Base-by-base conservation (phyloP, 2,113 vertebrate genomes). In the Crypturellus undulatus region DNA sequence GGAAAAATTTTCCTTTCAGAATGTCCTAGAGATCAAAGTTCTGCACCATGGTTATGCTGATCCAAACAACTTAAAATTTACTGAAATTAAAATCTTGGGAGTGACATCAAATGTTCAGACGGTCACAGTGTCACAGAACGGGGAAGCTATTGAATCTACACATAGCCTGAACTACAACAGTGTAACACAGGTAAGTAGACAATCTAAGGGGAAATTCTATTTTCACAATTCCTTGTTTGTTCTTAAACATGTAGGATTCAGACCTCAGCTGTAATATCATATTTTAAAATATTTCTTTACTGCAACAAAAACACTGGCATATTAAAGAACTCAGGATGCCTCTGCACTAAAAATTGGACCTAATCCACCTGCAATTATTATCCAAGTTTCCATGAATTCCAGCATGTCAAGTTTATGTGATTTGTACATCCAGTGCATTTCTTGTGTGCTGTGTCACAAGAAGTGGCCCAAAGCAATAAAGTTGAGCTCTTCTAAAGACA, bases 61-160 rank as follows among this genome's bases (percentile, higher is more conserved):
- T 25, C 69, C 92, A 5, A 49, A 95, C 32, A 79, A 91, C 19
- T 79, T 97, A 79, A 90, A 9, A 8, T 97, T 97, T 64, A 83
- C 59, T 20, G 43, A 77, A 40, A 94, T 97, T 75, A 91, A 5
- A 43, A 68, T 97, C 71, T 73, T 96, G 62, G 97, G 97, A 42
- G 47, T 95, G 80, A 69, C 68, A 56, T 84, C 87, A 17, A 3
- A 42, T 0, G 63, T 93, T 8, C 17, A 1, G 28, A 9, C 32
- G 22, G 69, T 94, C 64, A 62, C 3, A 6, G 49, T 88, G 9
- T 63, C 14, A 32, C 43, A 75, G 38, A 71, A 72, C 4, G 73
- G 42, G 9, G 36, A 45, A n/a, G 18, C 16, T 5, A 7, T 88
- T 21, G 49, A 56, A 4, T 62, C 63, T 30, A 17, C 40, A 24